Percentiles rank a stretch among this genome's conserved stretches.
phyloP scores from a whole-genome alignment of 2,888 invertebrate genomes.

The Nematopogon swammerdamellus region DNA sequence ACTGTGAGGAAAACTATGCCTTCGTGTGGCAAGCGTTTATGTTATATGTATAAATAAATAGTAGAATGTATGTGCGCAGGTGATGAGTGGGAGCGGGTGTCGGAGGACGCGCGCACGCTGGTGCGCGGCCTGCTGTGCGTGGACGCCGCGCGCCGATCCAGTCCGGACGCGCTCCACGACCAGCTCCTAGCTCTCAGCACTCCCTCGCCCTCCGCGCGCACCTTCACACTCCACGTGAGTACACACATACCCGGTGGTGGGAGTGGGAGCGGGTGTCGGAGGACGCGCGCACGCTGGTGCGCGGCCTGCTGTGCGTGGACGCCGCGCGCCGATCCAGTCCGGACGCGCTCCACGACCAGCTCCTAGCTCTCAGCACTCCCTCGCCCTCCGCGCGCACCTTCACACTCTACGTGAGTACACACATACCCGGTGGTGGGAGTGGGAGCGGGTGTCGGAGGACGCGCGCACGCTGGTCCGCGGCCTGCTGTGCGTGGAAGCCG shows the following conservation, averaged over 20 bases:
- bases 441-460: constrained; percentile 69
- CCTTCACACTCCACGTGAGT: background rate
- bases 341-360: constrained; percentile 57
- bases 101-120: constrained; percentile 70
- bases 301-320: constrained; percentile 75
- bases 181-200: constrained; percentile 19
- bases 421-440: constrained; percentile 39
- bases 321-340: constrained; percentile 69
- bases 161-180: constrained; percentile 62
- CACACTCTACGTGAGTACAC: background rate
- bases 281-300: constrained; percentile 72
- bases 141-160: constrained; percentile 69
- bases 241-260: too few species aligned
- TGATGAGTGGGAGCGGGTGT: constrained; percentile 67
- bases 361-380: constrained; percentile 8
- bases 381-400: background rate
- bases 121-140: constrained; percentile 74
- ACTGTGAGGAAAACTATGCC: too few species aligned
- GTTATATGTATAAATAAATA: too few species aligned
- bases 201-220: background rate
- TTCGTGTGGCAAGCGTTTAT: too few species aligned
- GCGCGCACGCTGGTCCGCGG: constrained; percentile 76
- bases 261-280: constrained; percentile 71
- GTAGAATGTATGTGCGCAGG: constrained; percentile 25
- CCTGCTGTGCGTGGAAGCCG: constrained; percentile 76